A percentile compares a stretch with the other conserved stretches of the same genome.
phyloP scores from a whole-genome alignment of 2,113 vertebrate genomes.

The Syrrhaptes paradoxus region DNA sequence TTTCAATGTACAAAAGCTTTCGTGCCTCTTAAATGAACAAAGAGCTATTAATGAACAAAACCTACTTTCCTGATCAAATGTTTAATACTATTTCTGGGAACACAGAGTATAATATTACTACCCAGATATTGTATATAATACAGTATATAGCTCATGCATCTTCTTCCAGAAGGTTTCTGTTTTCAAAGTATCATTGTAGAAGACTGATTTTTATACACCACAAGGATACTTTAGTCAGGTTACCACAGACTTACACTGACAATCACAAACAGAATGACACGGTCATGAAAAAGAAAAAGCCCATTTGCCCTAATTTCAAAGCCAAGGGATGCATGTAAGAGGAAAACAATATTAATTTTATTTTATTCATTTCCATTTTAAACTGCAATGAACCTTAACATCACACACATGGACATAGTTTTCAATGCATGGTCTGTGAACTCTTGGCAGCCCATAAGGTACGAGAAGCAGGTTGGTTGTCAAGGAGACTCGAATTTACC shows the following conservation, averaged over 20 bases:
- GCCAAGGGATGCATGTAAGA: not conserved
- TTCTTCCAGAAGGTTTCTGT: not conserved
- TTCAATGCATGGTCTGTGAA: not conserved
- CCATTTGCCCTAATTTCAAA: not conserved
- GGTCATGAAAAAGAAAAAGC: not conserved
- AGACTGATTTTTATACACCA: not conserved
- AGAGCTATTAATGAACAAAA: conserved; percentile 54
- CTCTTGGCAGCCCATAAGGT: not conserved
- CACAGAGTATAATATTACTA: not conserved
- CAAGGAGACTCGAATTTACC: conserved; percentile 10
- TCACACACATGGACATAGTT: not conserved
- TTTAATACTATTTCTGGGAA: conserved; percentile 62
- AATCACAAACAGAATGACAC: not conserved
- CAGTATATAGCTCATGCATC: not conserved
- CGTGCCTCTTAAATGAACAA: conserved; percentile 42
- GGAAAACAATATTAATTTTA: not conserved
- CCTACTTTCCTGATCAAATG: conserved; percentile 13
- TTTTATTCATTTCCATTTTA: conserved; percentile 12
- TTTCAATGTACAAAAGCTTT: conserved; percentile 40
- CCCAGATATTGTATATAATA: not conserved
- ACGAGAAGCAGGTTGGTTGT: not conserved
- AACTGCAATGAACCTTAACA: not conserved
- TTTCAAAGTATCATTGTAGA: not conserved
- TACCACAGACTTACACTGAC: not conserved
- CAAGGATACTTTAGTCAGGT: not conserved